Conservation (phyloP, 2,113 vertebrate genomes). For the Austrofundulus limnaeus region DNA sequence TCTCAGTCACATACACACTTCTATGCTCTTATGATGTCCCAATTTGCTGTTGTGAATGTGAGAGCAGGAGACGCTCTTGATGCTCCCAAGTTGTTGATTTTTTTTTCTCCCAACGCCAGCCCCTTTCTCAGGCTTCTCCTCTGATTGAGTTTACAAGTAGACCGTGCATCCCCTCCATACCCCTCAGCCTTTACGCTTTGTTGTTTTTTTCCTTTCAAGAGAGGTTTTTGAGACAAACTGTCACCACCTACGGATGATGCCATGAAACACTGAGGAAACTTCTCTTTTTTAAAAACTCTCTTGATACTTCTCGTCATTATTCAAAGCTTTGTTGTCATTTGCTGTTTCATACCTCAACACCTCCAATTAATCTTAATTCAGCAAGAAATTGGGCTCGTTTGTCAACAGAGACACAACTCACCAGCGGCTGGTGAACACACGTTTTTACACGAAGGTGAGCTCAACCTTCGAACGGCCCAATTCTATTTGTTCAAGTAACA, state of each 20-base stretch:
- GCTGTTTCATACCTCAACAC: slow-evolving; percentile 74
- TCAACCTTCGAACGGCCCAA: slow-evolving; percentile 58
- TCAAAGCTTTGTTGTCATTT: slow-evolving; percentile 72
- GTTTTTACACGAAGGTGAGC: slow-evolving; percentile 71
- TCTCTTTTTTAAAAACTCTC: slow-evolving; percentile 32
- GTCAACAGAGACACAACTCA: slow-evolving; percentile 62
- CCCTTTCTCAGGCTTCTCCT: slow-evolving; percentile 53
- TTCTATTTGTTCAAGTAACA: slow-evolving; percentile 61
- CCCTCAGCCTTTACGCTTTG: background rate
- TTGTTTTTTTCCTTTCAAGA: slow-evolving; percentile 42
- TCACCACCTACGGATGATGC: slow-evolving; percentile 42
- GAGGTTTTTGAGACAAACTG: slow-evolving; percentile 33
- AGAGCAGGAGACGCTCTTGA: slow-evolving; percentile 50
- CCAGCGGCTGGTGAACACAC: slow-evolving; percentile 61
- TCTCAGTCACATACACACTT: background rate
- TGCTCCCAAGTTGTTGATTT: slow-evolving; percentile 61
- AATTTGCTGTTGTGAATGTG: slow-evolving; percentile 53
- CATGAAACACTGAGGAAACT: slow-evolving; percentile 47
- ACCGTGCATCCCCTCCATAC: slow-evolving; percentile 12
- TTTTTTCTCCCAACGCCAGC: slow-evolving; percentile 57
- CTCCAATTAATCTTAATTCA: slow-evolving; percentile 77
- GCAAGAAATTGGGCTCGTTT: slow-evolving; percentile 72
- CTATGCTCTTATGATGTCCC: slow-evolving; percentile 67
- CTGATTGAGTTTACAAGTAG: slow-evolving; percentile 73
- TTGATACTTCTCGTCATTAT: slow-evolving; percentile 64